phyloP scores from a whole-genome alignment of 2,113 vertebrate species.

The Dolichallabes microphthalmus region DNA sequence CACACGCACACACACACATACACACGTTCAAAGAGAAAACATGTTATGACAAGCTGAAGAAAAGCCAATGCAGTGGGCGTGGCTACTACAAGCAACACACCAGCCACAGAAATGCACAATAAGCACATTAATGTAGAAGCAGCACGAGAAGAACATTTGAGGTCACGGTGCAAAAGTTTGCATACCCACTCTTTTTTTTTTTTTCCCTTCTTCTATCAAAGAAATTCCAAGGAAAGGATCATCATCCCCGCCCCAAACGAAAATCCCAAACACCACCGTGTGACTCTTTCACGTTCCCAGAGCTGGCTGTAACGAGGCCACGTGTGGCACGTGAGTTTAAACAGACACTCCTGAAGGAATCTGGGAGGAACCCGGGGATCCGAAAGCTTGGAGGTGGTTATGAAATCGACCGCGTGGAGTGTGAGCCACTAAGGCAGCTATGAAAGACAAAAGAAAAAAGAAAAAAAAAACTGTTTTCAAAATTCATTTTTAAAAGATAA shows the following conservation, averaged over 20 bases:
- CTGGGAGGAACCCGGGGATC: not conserved
- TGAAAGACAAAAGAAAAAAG: no score
- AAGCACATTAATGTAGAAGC: not conserved
- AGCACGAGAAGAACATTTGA: not conserved
- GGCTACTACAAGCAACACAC: not conserved
- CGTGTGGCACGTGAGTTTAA: not conserved
- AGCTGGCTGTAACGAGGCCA: not conserved
- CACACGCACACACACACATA: conserved; percentile 45
- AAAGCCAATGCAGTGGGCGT: not conserved
- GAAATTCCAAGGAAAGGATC: not conserved
- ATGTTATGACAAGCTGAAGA: conserved; percentile 22
- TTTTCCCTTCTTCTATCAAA: not conserved
- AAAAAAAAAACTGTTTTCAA: no score
- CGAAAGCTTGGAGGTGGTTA: not conserved
- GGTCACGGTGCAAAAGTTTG: not conserved
- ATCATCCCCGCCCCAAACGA: no score
- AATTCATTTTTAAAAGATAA: no score
- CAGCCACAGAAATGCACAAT: not conserved
- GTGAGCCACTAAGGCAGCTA: no score
- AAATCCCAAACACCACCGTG: no score
- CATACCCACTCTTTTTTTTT: not conserved
- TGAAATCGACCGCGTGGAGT: not conserved
- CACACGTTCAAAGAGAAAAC: not conserved
- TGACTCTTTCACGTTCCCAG: not conserved
- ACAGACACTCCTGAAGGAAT: not conserved